Percentiles rank a stretch among this genome's conserved stretches.
phyloP scores from a whole-genome alignment of 2,797 vertebrate species.

The Neoniphon sammara region DNA sequence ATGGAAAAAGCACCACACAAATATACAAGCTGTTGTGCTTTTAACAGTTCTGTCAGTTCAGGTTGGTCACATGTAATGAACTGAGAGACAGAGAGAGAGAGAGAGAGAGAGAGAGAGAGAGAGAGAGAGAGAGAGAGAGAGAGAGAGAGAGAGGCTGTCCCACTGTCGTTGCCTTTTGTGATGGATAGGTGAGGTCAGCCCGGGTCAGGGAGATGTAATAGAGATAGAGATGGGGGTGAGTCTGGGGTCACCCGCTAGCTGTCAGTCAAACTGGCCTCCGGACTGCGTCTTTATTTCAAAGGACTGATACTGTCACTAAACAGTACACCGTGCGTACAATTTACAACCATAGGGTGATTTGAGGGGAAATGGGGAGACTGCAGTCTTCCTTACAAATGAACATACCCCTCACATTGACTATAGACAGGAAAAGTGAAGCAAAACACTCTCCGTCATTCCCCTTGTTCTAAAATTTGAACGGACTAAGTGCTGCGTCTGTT shows the following conservation, averaged over 20 bases:
- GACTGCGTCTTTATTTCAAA: slow-evolving; percentile 33
- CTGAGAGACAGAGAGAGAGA: background rate
- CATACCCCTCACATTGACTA: background rate
- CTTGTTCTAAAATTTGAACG: too few species aligned
- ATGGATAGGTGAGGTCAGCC: slow-evolving; percentile 43
- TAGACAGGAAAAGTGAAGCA: background rate
- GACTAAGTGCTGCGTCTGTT: too few species aligned
- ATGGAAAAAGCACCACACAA: slow-evolving; percentile 7
- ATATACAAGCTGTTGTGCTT: slow-evolving; percentile 19
- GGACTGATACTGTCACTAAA: slow-evolving; percentile 6
- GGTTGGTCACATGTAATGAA: background rate
- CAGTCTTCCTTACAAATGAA: background rate
- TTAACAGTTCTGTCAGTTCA: slow-evolving; percentile 3
- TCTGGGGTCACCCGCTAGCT: slow-evolving; percentile 27
- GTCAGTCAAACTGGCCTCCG: slow-evolving; percentile 44
- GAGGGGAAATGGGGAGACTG: background rate
- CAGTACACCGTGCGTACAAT: background rate
- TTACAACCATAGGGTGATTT: slow-evolving; percentile 9
- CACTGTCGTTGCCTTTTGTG: slow-evolving; percentile 20
- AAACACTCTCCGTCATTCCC: too few species aligned
- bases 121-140: background rate
- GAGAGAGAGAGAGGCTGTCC: slow-evolving; percentile 3
- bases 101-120: background rate
- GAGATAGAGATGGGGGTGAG: slow-evolving; percentile 46
- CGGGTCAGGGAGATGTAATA: slow-evolving; percentile 51